Evolutionary conservation across 2,888 invertebrate genomes (phyloP).

Genomic region (Drosophila rubida): DNA sequence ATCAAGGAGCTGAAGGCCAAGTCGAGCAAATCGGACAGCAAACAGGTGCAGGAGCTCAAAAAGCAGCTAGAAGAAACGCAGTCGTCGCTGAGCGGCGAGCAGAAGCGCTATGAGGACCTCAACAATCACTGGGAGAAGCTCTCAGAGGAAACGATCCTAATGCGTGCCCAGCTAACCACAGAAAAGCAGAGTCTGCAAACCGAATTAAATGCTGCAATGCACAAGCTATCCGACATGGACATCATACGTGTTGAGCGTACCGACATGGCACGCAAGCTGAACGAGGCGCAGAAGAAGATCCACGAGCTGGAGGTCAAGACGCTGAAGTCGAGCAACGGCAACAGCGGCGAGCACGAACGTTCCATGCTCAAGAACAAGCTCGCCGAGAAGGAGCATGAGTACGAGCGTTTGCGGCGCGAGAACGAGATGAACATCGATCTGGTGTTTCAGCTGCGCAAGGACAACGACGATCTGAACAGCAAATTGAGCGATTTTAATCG

Average conservation of each 20-base stretch:
- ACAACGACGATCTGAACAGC: slow-evolving; percentile 92
- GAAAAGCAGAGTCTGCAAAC: slow-evolving; percentile 92
- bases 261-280: slow-evolving; percentile 79
- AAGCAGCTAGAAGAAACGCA: slow-evolving; percentile 88
- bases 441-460: slow-evolving; percentile 89
- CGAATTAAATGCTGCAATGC: slow-evolving; percentile 77
- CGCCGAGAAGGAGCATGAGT: slow-evolving; percentile 91
- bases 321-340: slow-evolving; percentile 72
- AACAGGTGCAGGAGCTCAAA: slow-evolving; percentile 88
- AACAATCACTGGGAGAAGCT: slow-evolving; percentile 93
- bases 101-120: slow-evolving; percentile 91
- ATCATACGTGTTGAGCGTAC: slow-evolving; percentile 81
- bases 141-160: slow-evolving; percentile 93
- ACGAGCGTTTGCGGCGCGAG: slow-evolving; percentile 89
- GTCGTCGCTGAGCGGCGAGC: slow-evolving; percentile 88
- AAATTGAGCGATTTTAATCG: slow-evolving; percentile 94
- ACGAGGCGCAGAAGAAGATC: slow-evolving; percentile 81
- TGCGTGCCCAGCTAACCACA: slow-evolving; percentile 92
- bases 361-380: slow-evolving; percentile 89
- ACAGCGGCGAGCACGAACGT: slow-evolving; percentile 87
- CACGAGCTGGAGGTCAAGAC: slow-evolving; percentile 81
- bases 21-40: slow-evolving; percentile 87
- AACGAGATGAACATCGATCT: slow-evolving; percentile 89
- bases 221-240: slow-evolving; percentile 80
- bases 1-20: slow-evolving; percentile 91